phyloP scores from a whole-genome alignment of 2,113 vertebrate genomes.

The Melospiza georgiana region DNA sequence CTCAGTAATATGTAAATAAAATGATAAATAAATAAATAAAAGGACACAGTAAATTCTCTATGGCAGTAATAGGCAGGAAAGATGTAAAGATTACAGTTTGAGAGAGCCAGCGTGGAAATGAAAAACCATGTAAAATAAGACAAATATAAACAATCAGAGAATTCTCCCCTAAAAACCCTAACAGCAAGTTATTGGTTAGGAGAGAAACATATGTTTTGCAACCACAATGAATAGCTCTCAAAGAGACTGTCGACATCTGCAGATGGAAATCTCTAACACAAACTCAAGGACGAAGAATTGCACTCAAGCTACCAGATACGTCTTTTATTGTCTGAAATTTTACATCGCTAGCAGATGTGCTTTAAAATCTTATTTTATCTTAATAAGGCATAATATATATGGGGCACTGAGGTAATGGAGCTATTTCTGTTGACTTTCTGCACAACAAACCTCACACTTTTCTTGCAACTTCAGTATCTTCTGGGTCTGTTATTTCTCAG shows the following conservation, averaged over 20 bases:
- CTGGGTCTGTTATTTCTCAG: neutral
- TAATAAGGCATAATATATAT: neutral
- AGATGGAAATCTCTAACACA: neutral
- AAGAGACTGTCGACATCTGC: neutral
- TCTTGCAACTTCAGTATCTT: neutral
- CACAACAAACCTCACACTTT: neutral
- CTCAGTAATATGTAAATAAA: neutral
- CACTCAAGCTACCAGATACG: neutral
- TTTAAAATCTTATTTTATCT: neutral
- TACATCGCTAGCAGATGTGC: neutral
- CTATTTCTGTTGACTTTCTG: neutral
- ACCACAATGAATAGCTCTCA: neutral
- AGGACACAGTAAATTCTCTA: neutral
- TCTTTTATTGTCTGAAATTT: neutral
- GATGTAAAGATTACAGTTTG: neutral
- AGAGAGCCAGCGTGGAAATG: neutral
- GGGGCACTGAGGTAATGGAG: neutral
- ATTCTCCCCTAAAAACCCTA: neutral
- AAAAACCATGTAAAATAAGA: neutral
- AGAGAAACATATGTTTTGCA: neutral
- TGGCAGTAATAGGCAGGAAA: neutral
- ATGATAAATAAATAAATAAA: neutral
- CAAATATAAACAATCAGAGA: neutral
- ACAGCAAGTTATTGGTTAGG: neutral
- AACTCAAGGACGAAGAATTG: neutral